phyloP scores from a whole-genome alignment of 2,113 vertebrate genomes.

The Gymnarchus niloticus region DNA sequence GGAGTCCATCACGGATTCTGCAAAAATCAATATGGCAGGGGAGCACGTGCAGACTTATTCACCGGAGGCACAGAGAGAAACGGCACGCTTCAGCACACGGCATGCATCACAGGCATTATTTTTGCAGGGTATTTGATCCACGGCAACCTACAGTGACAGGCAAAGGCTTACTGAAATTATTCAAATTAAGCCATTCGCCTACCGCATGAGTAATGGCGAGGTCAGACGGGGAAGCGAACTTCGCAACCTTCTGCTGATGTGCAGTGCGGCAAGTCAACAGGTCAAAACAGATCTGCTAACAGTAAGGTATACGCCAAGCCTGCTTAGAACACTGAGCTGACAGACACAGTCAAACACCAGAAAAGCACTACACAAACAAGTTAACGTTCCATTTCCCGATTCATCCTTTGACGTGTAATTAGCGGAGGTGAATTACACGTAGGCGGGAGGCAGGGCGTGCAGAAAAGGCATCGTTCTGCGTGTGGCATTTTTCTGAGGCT shows the following conservation, averaged over 20 bases:
- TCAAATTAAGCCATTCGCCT: not conserved
- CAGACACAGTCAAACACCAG: not conserved
- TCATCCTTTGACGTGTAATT: not conserved
- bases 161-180: slow-evolving; percentile 1
- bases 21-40: slow-evolving; percentile 5
- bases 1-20: not conserved
- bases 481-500: too few species aligned
- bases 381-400: not conserved
- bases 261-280: not conserved
- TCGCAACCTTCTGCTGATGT: not conserved
- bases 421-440: not conserved
- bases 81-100: not conserved
- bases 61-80: not conserved
- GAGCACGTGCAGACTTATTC: not conserved
- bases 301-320: not conserved
- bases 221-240: not conserved
- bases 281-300: not conserved
- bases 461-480: not conserved
- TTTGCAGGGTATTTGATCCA: not conserved
- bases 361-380: not conserved
- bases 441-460: not conserved
- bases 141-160: not conserved
- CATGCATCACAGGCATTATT: not conserved
- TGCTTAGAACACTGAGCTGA: not conserved
- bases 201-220: not conserved